These are phyloP conservation scores for Urocolius indicus DNA, from an alignment of 2,113 vertebrate species.

Conservation along the genomic window DNA sequence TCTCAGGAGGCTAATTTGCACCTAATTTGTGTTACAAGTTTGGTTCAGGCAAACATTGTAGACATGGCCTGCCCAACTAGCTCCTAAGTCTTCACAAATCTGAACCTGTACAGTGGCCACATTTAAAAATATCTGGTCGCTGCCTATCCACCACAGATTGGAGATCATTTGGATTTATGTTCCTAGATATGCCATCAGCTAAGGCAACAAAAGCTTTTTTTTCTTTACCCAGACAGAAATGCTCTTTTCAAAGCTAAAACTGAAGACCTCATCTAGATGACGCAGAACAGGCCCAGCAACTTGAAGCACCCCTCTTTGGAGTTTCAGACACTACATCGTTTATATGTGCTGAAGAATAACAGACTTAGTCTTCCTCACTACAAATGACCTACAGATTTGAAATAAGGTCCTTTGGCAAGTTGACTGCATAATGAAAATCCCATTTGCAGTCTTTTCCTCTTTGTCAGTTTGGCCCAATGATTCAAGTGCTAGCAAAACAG, in stretches of 20 bases:
- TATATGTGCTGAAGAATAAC: background rate
- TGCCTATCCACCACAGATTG: background rate
- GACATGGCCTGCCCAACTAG: background rate
- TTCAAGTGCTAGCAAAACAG: background rate
- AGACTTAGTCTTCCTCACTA: background rate
- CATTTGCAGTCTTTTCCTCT: background rate
- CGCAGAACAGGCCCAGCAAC: background rate
- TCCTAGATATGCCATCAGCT: background rate
- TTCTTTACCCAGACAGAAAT: background rate
- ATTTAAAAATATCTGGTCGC: background rate
- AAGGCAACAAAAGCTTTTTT: background rate
- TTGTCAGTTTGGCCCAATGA: background rate
- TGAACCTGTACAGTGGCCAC: fast-evolving
- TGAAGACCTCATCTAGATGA: background rate
- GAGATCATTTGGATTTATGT: background rate
- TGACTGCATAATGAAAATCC: background rate
- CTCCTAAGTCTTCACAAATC: background rate
- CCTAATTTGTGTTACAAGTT: background rate
- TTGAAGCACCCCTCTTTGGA: background rate
- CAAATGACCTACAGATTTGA: background rate
- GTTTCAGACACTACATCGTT: background rate
- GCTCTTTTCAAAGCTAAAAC: background rate
- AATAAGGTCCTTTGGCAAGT: background rate
- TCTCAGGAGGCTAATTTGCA: background rate
- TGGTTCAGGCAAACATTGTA: background rate